These are phyloP conservation scores for Agriopis leucophaearia DNA, from an alignment of 2,888 invertebrate genomes.

Conservation along the genomic window DNA sequence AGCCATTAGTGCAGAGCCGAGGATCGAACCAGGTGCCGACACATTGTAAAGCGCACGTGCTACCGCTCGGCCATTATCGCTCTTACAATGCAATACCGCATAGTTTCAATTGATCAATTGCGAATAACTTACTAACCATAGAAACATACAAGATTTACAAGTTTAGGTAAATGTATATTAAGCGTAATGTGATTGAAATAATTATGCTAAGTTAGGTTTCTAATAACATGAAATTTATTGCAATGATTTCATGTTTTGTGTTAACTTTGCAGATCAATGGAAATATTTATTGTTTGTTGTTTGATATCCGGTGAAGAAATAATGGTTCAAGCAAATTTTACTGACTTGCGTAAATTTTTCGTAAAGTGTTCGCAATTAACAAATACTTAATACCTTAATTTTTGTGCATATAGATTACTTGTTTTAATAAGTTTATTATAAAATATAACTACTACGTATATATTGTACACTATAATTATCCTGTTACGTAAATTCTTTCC, in stretches of 20 bases:
- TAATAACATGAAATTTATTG: not conserved
- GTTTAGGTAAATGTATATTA: slow-evolving; percentile 23
- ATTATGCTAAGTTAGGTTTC: not conserved
- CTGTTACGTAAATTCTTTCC: too few species aligned
- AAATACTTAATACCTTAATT: not conserved
- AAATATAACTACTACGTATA: too few species aligned
- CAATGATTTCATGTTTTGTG: too few species aligned
- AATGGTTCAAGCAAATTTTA: not conserved
- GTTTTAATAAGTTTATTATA: too few species aligned
- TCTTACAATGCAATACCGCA: not conserved
- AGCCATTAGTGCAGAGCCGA: too few species aligned
- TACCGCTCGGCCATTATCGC: too few species aligned
- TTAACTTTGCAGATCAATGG: not conserved
- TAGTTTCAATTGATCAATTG: slow-evolving; percentile 23
- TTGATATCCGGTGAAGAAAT: slow-evolving; percentile 2
- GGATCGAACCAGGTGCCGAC: too few species aligned
- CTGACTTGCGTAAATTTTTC: not conserved
- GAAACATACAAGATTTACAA: slow-evolving; percentile 14
- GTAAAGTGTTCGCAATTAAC: not conserved
- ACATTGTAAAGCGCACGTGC: too few species aligned
- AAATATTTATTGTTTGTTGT: not conserved
- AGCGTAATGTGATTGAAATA: slow-evolving; percentile 12
- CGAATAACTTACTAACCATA: slow-evolving; percentile 23
- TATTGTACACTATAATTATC: too few species aligned
- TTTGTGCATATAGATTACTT: too few species aligned